Conservation (phyloP, 2,888 invertebrate genomes). For the Pyrochroa serraticornis region DNA sequence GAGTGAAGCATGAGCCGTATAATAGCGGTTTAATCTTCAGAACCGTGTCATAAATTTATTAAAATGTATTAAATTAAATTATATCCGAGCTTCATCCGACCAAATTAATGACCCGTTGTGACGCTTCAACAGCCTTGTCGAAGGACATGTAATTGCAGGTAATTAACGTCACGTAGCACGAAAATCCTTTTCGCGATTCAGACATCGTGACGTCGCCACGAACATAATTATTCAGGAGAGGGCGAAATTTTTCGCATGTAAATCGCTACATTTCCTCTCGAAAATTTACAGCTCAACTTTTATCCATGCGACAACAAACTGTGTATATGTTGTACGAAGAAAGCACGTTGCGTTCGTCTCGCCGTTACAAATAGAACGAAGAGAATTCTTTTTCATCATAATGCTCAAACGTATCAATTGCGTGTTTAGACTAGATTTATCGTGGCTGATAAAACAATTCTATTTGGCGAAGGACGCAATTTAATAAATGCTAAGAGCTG, state of each 20-base stretch:
- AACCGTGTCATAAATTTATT: conserved; percentile 56
- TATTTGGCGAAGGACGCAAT: neutral
- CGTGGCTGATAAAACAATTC: neutral
- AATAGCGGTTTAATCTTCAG: conserved; percentile 56
- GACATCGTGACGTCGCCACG: neutral
- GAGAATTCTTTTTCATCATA: neutral
- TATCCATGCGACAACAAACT: too few relatives aligned
- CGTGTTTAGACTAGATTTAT: neutral
- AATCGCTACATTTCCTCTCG: too few relatives aligned
- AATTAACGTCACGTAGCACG: conserved; percentile 11
- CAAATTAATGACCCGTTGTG: conserved; percentile 28
- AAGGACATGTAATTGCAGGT: conserved; percentile 15
- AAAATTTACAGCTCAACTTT: too few relatives aligned
- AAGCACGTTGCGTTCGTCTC: too few relatives aligned
- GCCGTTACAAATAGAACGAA: too few relatives aligned
- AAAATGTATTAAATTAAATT: conserved; percentile 57
- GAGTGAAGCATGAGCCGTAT: conserved; percentile 54
- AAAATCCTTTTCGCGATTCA: neutral
- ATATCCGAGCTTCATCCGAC: conserved; percentile 42
- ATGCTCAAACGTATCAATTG: neutral
- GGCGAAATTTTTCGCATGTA: neutral
- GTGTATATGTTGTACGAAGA: too few relatives aligned
- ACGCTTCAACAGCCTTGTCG: conserved; percentile 16
- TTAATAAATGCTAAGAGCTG: conserved; percentile 24
- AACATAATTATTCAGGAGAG: neutral